Percentiles rank a stretch among this genome's conserved stretches.
These are phyloP conservation scores for Manis javanica DNA, from an alignment of 2,797 vertebrate species.

Conservation along the genomic window DNA sequence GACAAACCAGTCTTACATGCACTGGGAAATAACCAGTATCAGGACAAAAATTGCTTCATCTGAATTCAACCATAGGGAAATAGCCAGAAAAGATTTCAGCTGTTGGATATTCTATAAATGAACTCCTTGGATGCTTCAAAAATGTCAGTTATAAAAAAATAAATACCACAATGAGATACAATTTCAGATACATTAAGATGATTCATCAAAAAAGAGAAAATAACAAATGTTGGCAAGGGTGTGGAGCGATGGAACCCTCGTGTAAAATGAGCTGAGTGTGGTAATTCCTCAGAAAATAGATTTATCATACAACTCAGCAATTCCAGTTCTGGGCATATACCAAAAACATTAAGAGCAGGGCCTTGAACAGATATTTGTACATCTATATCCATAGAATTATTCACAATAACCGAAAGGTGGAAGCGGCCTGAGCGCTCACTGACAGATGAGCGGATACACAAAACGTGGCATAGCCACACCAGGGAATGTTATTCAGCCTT, in stretches of 20 bases:
- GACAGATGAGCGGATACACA: too few relatives aligned
- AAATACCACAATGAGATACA: too few relatives aligned
- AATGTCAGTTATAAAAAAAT: background rate
- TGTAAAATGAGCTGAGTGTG: too few relatives aligned
- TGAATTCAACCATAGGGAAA: background rate
- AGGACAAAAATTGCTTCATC: too few relatives aligned
- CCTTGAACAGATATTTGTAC: background rate
- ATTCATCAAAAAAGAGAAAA: background rate
- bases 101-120: background rate
- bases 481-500: background rate
- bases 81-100: background rate
- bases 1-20: fast-evolving
- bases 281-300: background rate
- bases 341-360: background rate
- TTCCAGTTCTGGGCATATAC: background rate
- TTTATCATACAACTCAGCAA: background rate
- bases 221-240: background rate
- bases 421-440: background rate
- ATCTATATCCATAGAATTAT: too few relatives aligned
- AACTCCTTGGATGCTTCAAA: background rate
- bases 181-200: background rate
- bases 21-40: fast-evolving
- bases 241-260: background rate
- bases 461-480: fast-evolving
- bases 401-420: background rate